phyloP scores from a whole-genome alignment of 2,888 invertebrate genomes.

The Reticulitermes lucifugus region DNA sequence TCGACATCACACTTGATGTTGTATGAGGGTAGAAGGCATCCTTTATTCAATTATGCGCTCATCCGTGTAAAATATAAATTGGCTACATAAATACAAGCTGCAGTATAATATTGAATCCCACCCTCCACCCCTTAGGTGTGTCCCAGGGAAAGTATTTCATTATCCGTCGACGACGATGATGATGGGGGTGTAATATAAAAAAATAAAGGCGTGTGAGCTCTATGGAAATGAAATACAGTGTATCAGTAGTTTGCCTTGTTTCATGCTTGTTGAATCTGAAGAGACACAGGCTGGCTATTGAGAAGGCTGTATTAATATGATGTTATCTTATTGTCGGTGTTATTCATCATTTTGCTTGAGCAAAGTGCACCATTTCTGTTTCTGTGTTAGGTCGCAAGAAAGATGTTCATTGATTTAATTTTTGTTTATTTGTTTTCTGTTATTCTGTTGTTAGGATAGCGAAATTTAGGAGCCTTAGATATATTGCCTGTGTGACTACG shows the following conservation, averaged over 20 bases:
- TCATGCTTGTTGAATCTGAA: neutral
- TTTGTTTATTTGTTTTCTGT: too few relatives aligned
- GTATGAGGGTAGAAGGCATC: conserved; percentile 31
- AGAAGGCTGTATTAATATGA: too few relatives aligned
- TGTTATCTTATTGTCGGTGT: too few relatives aligned
- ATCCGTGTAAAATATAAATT: conserved; percentile 49
- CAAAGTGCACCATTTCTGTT: too few relatives aligned
- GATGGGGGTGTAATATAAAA: conserved; percentile 10
- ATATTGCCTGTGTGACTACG: too few relatives aligned
- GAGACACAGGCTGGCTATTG: neutral
- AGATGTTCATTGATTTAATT: too few relatives aligned
- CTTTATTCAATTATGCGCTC: conserved; percentile 50
- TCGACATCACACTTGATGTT: conserved; percentile 31
- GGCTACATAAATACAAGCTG: conserved; percentile 50
- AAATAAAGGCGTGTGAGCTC: neutral
- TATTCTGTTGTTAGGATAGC: too few relatives aligned
- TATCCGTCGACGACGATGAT: neutral
- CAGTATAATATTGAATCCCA: neutral
- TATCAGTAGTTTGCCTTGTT: neutral
- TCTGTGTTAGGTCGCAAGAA: too few relatives aligned
- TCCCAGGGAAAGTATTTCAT: conserved; percentile 7
- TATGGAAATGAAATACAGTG: conserved; percentile 1
- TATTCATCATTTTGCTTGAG: too few relatives aligned
- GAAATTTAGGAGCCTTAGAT: too few relatives aligned
- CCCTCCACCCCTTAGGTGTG: neutral